Evolutionary conservation across 1,140 invertebrate genomes (phyloP), one percentile per base, ranked within the genome.

Genomic region (Zaprionus inermis): DNA sequence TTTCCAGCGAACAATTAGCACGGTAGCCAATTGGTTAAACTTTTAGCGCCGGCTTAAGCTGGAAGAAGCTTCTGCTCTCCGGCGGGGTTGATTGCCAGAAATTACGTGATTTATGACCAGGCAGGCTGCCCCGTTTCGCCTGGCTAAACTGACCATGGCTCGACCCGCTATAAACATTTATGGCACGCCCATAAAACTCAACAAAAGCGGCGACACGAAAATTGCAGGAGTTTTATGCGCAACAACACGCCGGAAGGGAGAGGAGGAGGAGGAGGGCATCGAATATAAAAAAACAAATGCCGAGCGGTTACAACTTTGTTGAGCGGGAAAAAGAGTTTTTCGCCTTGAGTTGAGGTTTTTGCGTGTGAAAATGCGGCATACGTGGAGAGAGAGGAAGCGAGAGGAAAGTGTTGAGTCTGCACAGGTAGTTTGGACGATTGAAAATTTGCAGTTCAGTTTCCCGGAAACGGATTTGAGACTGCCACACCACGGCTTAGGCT

Each of bases 331-430:
- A 51, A 36, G 32, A 16, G 41, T 44, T 65, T 44, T 65, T 65
- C 18, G 30, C 36, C 63, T 4, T 14, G 18, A 20, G 30, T 46
- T 52, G 44, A 49, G 18, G 59, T 36, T 63, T 24, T 68, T 73
- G 79, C 79, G 59, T 83, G 76, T 72, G 75, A 84, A 71, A 84
- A 71, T 77, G 54, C 30, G 59, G 55, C 58, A 9, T 30, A 34
- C 54, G 5, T 20, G 24, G 30, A 7, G 30, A 32, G 30, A 32
- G 10, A 32, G 7, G 9, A 2, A 10, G 30, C 7, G 30, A 32
- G 22, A 16, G 16, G 11, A 63, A 30, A 63, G 65, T 61, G 60
- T 55, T 58, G 22, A 41, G 30, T 12, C 7, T 5, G 28, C 5
- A 18, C 57, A 63, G 68, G 59, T 63, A 54, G 32, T 20, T 49